Percentiles rank a stretch among this genome's conserved stretches.
phyloP scores from a whole-genome alignment of 64 coral and sea anemone genomes.

The Stichodactyla helianthus region DNA sequence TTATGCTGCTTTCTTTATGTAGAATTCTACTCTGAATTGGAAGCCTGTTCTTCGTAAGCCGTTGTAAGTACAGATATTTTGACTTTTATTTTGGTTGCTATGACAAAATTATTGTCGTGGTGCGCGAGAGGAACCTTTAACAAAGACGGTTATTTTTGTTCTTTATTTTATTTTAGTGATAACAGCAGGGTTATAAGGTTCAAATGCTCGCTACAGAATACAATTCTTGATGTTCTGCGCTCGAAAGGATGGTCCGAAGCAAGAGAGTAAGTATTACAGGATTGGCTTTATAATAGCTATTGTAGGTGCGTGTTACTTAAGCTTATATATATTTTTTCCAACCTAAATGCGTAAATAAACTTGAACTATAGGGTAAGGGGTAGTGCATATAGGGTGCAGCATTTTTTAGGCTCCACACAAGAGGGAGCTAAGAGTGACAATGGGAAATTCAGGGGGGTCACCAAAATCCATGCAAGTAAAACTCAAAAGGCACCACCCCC shows the following conservation, averaged over 20 bases:
- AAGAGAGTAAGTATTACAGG: slow-evolving; percentile 75
- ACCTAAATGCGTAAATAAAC: too few relatives aligned
- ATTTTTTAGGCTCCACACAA: too few relatives aligned
- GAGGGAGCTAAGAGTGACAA: too few relatives aligned
- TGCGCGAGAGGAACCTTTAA: too few relatives aligned
- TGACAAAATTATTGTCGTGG: too few relatives aligned
- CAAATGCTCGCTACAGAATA: slow-evolving; percentile 91
- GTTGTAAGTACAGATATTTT: slow-evolving; percentile 56
- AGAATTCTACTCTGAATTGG: slow-evolving; percentile 74
- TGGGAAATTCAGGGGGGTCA: too few relatives aligned
- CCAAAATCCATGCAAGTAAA: too few relatives aligned
- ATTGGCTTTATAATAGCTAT: too few relatives aligned
- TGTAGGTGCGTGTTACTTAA: too few relatives aligned
- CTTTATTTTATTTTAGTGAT: slow-evolving; percentile 57
- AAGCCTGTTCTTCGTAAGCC: slow-evolving; percentile 78
- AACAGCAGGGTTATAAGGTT: slow-evolving; percentile 88
- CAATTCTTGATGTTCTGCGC: slow-evolving; percentile 86
- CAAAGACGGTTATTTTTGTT: neutral
- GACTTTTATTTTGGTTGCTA: neutral
- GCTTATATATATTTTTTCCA: too few relatives aligned
- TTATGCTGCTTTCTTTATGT: neutral
- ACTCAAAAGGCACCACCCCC: too few relatives aligned
- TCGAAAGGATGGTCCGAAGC: slow-evolving; percentile 92
- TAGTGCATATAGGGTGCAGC: too few relatives aligned
- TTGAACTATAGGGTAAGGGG: neutral